These are phyloP conservation scores for Chelmon rostratus DNA, from an alignment of 2,797 vertebrate genomes.

Conservation along the genomic window DNA sequence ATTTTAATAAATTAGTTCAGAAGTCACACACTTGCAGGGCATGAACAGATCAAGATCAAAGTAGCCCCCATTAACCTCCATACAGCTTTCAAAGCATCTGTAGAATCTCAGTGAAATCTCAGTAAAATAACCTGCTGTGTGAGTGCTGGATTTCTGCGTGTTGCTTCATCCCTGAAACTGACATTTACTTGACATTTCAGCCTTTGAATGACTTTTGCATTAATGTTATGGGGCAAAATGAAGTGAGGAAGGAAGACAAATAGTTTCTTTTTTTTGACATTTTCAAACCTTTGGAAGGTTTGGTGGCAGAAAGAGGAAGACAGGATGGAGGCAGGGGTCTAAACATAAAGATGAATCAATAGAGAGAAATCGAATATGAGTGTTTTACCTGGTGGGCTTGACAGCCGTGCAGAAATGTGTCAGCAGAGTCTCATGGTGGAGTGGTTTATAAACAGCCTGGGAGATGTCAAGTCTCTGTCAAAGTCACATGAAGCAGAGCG, in stretches of 20 bases:
- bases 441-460: not conserved
- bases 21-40: not conserved
- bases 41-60: slow-evolving; percentile 4
- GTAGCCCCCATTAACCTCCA: slow-evolving; percentile 12
- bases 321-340: not conserved
- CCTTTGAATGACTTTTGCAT: slow-evolving; percentile 18
- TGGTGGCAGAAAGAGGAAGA: not conserved
- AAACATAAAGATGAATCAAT: not conserved
- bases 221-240: not conserved
- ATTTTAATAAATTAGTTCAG: not conserved
- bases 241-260: not conserved
- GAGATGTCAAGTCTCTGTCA: slow-evolving; percentile 5
- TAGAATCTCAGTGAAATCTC: slow-evolving; percentile 16
- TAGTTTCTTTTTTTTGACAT: not conserved
- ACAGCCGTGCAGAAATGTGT: not conserved
- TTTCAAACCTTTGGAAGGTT: not conserved
- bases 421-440: slow-evolving; percentile 2
- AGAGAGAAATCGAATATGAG: not conserved
- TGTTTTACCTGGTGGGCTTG: not conserved
- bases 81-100: slow-evolving; percentile 18
- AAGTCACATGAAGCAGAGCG: not conserved
- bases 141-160: slow-evolving; percentile 19
- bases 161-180: slow-evolving; percentile 40
- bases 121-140: not conserved
- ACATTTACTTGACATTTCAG: slow-evolving; percentile 12